phyloP scores from a whole-genome alignment of 2,888 invertebrate genomes.

The Apodemia mormo region DNA sequence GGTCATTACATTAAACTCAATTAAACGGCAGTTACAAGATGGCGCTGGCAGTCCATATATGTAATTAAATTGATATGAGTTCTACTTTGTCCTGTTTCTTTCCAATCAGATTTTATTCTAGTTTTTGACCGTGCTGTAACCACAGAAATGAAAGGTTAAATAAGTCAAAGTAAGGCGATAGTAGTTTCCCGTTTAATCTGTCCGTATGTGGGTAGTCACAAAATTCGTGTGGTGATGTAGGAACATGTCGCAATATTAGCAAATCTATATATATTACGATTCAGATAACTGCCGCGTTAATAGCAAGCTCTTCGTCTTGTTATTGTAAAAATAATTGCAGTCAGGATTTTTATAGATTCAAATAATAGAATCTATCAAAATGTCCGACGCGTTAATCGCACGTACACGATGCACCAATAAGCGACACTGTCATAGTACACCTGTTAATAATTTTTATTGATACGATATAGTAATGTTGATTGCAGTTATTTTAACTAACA shows the following conservation, averaged over 20 bases:
- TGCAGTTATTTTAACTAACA: not conserved
- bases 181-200: not conserved
- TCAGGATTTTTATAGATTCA: not conserved
- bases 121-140: too few relatives aligned
- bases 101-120: too few relatives aligned
- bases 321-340: not conserved
- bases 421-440: not conserved
- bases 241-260: conserved; percentile 2
- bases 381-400: not conserved
- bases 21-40: too few relatives aligned
- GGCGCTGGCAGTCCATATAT: too few relatives aligned
- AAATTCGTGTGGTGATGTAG: conserved; percentile 8
- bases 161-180: too few relatives aligned
- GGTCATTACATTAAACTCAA: too few relatives aligned
- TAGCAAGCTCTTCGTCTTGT: not conserved
- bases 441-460: not conserved
- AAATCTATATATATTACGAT: not conserved
- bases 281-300: not conserved
- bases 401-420: not conserved
- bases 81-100: too few relatives aligned
- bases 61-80: too few relatives aligned
- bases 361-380: not conserved
- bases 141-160: too few relatives aligned
- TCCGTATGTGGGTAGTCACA: not conserved
- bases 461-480: not conserved